Conservation (phyloP, 2,113 vertebrate genomes). For the Eidolon helvum region DNA sequence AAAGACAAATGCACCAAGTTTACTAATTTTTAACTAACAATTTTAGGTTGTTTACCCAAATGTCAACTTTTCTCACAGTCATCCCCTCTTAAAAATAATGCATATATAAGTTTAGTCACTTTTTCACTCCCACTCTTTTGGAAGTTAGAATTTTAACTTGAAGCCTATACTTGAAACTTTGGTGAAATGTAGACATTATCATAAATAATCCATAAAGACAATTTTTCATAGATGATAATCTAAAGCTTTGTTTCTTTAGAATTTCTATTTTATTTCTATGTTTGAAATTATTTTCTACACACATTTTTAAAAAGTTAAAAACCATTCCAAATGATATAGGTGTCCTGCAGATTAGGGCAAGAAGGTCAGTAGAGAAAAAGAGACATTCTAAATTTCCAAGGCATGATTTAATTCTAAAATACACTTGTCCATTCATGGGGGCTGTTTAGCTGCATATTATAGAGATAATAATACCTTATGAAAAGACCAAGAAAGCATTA, state of each 20-base stretch:
- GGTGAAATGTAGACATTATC: neutral
- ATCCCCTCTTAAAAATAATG: neutral
- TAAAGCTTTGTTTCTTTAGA: constrained; percentile 2
- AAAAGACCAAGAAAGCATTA: constrained; percentile 8
- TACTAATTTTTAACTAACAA: neutral
- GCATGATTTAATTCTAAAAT: constrained; percentile 36
- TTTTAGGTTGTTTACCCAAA: neutral
- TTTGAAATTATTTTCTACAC: neutral
- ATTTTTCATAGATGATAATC: neutral
- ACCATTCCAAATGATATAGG: constrained; percentile 9
- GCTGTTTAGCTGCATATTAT: neutral
- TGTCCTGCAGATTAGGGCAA: neutral
- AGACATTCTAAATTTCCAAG: neutral
- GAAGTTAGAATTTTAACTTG: neutral
- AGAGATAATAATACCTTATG: neutral
- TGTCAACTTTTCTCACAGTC: neutral
- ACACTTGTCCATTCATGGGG: neutral
- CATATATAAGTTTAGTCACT: neutral
- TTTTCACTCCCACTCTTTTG: neutral
- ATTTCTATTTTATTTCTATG: neutral
- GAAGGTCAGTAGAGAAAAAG: neutral
- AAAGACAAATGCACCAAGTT: neutral
- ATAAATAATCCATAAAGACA: neutral
- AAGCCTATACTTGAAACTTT: neutral
- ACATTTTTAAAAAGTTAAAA: neutral